Percentiles rank a stretch among this genome's conserved stretches.
Evolutionary conservation across 2,113 vertebrate species (phyloP).

Genomic region (Nycticorax nycticorax): DNA sequence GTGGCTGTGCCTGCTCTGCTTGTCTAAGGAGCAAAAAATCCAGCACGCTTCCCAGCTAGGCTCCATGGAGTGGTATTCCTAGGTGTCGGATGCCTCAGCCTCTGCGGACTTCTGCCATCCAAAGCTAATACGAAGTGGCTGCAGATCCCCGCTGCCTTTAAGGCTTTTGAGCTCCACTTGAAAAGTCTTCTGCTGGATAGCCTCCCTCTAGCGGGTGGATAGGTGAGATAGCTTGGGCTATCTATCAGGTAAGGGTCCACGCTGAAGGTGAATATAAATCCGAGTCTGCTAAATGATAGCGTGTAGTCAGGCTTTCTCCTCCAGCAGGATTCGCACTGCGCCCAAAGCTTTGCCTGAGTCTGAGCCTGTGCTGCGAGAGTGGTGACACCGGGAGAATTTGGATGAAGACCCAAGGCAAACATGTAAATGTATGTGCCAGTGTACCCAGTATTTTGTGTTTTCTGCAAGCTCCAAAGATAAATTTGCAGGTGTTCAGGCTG

Average conservation of each 20-base stretch:
- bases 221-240: not conserved
- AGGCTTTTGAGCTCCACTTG: not conserved
- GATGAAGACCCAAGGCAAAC: not conserved
- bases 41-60: not conserved
- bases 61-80: not conserved
- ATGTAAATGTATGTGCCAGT: not conserved
- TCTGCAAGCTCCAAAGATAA: not conserved
- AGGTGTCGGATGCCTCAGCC: rapidly evolving
- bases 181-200: not conserved
- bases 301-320: not conserved
- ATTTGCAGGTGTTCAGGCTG: not conserved
- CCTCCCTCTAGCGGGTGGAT: not conserved
- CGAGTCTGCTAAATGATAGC: rapidly evolving
- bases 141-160: not conserved
- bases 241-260: not conserved
- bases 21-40: not conserved
- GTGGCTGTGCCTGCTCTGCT: not conserved
- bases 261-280: not conserved
- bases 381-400: not conserved
- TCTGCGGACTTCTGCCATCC: not conserved
- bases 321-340: not conserved
- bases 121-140: not conserved
- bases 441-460: not conserved
- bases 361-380: not conserved
- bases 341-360: not conserved